Percentiles rank a stretch among this genome's conserved stretches.
phyloP scores from a whole-genome alignment of 1,140 invertebrate genomes.

The Orius insidiosus region DNA sequence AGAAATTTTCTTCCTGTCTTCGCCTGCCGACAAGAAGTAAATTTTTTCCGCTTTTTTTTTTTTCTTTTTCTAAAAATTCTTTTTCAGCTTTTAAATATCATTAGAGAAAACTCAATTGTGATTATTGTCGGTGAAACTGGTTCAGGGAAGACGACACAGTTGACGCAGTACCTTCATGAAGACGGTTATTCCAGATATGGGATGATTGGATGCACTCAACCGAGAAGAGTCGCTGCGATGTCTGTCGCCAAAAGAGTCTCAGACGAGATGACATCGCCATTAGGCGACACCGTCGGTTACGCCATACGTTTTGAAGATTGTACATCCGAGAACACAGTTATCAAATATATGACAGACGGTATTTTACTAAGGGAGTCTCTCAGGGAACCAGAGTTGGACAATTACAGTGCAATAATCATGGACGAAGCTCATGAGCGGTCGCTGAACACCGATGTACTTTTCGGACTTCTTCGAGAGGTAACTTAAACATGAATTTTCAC shows the following conservation, averaged over 20 bases:
- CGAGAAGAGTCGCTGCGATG: conserved; percentile 94
- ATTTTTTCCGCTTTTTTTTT: conserved; percentile 3
- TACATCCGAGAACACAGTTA: conserved; percentile 85
- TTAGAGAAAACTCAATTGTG: conserved; percentile 87
- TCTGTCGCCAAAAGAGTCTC: conserved; percentile 96
- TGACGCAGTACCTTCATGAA: conserved; percentile 98
- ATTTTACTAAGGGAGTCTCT: conserved; percentile 90
- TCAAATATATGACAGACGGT: conserved; percentile 99
- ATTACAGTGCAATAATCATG: conserved; percentile 95
- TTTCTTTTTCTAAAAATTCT: conserved; percentile 51
- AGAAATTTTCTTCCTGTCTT: conserved; percentile 88
- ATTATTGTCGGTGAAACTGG: conserved; percentile 95
- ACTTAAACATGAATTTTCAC: conserved; percentile 1
- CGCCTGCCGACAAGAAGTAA: conserved; percentile 75
- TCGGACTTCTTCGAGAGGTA: conserved; percentile 86
- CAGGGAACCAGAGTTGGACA: conserved; percentile 83
- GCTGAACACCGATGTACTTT: conserved; percentile 93
- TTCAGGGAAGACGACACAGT: conserved; percentile 95
- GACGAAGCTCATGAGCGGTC: conserved; percentile 98
- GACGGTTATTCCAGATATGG: conserved; percentile 79
- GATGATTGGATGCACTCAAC: conserved; percentile 70
- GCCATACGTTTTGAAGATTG: conserved; percentile 99
- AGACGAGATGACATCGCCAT: conserved; percentile 85
- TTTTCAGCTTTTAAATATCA: conserved; percentile 60
- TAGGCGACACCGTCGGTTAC: conserved; percentile 86